Percentiles rank a stretch among this genome's conserved stretches.
Conservation (phyloP, 2,888 invertebrate genomes). For the Pterostichus niger region DNA sequence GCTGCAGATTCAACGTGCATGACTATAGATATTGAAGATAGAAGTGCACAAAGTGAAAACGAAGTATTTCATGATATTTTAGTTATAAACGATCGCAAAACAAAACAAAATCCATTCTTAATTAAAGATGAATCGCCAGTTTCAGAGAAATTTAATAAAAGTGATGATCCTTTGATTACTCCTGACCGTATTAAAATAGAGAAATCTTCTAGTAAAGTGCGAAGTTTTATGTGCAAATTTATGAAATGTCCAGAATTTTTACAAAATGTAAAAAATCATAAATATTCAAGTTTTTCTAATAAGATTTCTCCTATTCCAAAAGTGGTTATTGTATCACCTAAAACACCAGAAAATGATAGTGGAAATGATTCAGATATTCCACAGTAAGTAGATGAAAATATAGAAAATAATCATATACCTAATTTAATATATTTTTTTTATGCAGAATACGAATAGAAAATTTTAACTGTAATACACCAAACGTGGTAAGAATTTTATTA, state of each 20-base stretch:
- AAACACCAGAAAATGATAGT: background rate
- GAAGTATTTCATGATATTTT: background rate
- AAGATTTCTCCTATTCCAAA: conserved; percentile 52
- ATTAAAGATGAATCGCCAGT: conserved; percentile 21
- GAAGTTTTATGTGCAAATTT: conserved; percentile 41
- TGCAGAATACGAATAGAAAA: conserved; percentile 29
- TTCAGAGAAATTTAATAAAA: conserved; percentile 30
- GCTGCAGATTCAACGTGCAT: conserved; percentile 43
- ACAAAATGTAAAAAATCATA: background rate
- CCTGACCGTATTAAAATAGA: background rate
- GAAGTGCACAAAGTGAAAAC: background rate
- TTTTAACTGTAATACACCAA: conserved; percentile 11
- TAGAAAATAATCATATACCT: background rate
- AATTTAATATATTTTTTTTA: conserved; percentile 1
- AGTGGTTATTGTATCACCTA: conserved; percentile 24
- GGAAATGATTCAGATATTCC: conserved; percentile 30
- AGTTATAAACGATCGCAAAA: background rate
- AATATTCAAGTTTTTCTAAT: background rate
- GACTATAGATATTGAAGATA: conserved; percentile 53
- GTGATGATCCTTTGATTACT: conserved; percentile 35
- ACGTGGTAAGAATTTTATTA: conserved; percentile 17
- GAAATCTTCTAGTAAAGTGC: background rate
- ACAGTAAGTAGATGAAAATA: conserved; percentile 20
- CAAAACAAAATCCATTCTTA: conserved; percentile 35
- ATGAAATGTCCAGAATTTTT: conserved; percentile 40